Conservation (phyloP, 2,797 vertebrate genomes). For the Dromococcyx pavoninus region DNA sequence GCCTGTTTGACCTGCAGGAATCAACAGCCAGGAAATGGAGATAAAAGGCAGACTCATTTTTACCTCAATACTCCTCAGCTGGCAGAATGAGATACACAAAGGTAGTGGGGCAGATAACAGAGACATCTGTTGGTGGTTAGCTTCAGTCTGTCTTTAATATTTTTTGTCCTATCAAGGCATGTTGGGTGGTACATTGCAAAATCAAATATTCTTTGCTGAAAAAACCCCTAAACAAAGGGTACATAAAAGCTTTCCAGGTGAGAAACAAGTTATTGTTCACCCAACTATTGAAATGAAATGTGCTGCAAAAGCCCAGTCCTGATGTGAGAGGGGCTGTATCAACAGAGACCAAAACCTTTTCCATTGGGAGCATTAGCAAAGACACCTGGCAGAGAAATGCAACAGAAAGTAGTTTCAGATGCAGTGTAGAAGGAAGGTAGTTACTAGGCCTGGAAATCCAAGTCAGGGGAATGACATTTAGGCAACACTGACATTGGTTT, state of each 20-base stretch:
- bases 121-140: background rate
- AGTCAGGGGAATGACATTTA: background rate
- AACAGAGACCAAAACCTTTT: background rate
- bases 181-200: background rate
- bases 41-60: background rate
- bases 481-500: background rate
- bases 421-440: background rate
- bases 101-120: accelerated
- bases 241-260: background rate
- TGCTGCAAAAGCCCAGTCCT: background rate
- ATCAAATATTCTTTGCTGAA: background rate
- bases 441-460: background rate
- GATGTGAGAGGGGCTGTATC: background rate
- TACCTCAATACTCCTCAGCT: background rate
- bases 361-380: background rate
- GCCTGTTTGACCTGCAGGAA: background rate
- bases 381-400: background rate
- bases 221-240: background rate
- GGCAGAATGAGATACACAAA: background rate
- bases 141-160: background rate
- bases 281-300: background rate
- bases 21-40: background rate
- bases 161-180: background rate
- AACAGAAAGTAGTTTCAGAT: background rate
- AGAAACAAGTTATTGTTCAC: background rate